A percentile compares a stretch with the other conserved stretches of the same genome.
phyloP scores from a whole-genome alignment of 2,888 invertebrate species.

The Drosophila neutralis region DNA sequence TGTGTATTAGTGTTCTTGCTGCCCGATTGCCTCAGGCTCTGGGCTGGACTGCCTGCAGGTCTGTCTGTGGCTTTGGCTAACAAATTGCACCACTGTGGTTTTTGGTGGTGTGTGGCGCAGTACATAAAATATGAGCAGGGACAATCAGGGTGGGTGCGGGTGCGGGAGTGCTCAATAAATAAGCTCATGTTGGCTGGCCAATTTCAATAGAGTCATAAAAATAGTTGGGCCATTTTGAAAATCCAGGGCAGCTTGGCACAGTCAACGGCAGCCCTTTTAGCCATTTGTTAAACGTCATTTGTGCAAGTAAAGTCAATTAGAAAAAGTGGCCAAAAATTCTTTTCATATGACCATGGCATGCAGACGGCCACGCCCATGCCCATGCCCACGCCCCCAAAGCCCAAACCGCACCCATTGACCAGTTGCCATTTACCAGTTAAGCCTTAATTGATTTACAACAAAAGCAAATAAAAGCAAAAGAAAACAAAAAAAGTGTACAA shows the following conservation, averaged over 20 bases:
- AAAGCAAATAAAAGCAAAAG: constrained; percentile 22
- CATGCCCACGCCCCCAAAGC: neutral
- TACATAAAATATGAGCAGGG: constrained; percentile 65
- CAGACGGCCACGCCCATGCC: neutral
- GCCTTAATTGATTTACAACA: constrained; percentile 60
- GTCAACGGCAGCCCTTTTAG: constrained; percentile 37
- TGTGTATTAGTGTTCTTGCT: constrained; percentile 7
- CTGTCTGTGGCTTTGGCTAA: constrained; percentile 48
- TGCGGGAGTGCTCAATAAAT: neutral
- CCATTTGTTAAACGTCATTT: constrained; percentile 51
- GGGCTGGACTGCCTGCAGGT: neutral
- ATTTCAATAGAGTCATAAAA: constrained; percentile 62
- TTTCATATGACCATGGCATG: constrained; percentile 25
- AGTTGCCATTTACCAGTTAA: constrained; percentile 39
- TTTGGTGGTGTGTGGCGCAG: constrained; percentile 38
- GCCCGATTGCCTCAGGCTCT: constrained; percentile 14
- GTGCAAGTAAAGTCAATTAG: constrained; percentile 55
- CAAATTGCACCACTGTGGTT: constrained; percentile 65
- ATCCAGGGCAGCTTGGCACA: constrained; percentile 22
- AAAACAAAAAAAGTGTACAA: constrained; percentile 36
- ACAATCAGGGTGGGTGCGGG: constrained; percentile 20
- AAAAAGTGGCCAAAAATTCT: constrained; percentile 54
- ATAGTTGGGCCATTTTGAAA: constrained; percentile 55
- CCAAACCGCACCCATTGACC: constrained; percentile 15
- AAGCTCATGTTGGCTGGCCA: constrained; percentile 29